phyloP scores from a whole-genome alignment of 1,140 invertebrate species.

The Linepithema humile region DNA sequence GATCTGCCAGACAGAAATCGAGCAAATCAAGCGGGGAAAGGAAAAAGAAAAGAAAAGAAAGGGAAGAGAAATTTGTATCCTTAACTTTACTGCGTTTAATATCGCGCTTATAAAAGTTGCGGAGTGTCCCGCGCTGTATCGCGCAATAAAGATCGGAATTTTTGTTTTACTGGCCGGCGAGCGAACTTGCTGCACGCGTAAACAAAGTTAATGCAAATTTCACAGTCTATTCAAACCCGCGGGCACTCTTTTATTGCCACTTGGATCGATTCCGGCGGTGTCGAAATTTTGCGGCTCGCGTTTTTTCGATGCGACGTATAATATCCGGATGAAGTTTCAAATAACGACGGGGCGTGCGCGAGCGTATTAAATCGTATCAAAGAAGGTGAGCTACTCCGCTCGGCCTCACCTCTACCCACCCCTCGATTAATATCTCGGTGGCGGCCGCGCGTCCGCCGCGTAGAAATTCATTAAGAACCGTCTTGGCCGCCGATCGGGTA shows the following conservation, averaged over 20 bases:
- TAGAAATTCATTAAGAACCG: slow-evolving; percentile 63
- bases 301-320: slow-evolving; percentile 8
- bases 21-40: slow-evolving; percentile 13
- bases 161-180: slow-evolving; percentile 5
- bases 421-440: slow-evolving; percentile 50
- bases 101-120: neutral
- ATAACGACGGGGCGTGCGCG: slow-evolving; percentile 61
- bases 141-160: neutral
- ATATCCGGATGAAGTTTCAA: slow-evolving; percentile 40
- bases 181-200: slow-evolving; percentile 9
- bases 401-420: neutral
- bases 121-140: neutral
- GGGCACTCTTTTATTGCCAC: neutral
- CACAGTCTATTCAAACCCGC: slow-evolving; percentile 25
- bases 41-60: too few relatives aligned
- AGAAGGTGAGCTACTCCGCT: slow-evolving; percentile 14
- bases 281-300: neutral
- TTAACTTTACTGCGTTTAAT: slow-evolving; percentile 13
- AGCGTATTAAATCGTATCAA: slow-evolving; percentile 59
- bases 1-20: slow-evolving; percentile 32
- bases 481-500: neutral
- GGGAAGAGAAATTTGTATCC: neutral
- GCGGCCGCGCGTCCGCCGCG: slow-evolving; percentile 24
- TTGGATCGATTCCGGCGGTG: neutral
- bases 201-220: slow-evolving; percentile 57